Conservation (phyloP, 2,113 vertebrate species). For the Pollimyrus isidori region DNA sequence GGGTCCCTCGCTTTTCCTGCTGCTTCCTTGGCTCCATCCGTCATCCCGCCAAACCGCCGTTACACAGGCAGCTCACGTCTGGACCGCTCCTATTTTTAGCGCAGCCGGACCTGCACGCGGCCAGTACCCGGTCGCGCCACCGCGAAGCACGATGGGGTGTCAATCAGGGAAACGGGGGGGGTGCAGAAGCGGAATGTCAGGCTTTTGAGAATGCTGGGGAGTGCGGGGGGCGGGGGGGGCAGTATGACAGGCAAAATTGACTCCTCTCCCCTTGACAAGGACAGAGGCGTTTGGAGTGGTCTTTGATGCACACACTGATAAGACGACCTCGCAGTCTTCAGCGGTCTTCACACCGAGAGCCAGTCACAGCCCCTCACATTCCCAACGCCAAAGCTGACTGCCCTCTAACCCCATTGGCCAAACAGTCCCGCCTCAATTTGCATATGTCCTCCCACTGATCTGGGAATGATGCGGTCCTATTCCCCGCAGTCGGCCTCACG, state of each 20-base stretch:
- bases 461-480: not conserved
- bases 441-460: not conserved
- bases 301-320: not conserved
- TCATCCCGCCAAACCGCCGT: not conserved
- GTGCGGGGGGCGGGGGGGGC: not conserved
- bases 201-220: not conserved
- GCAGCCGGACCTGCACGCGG: conserved; percentile 8
- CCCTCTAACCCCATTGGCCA: not conserved
- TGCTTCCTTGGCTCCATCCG: not conserved
- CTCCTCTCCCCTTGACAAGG: not conserved
- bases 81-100: conserved; percentile 19
- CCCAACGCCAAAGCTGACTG: not conserved
- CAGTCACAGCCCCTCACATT: not conserved
- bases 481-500: not conserved
- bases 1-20: not conserved
- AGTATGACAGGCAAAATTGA: not conserved
- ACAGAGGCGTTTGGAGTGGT: not conserved
- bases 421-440: not conserved
- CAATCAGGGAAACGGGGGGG: not conserved
- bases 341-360: not conserved
- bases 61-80: conserved; percentile 20
- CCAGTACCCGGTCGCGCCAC: not conserved
- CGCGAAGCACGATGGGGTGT: not conserved
- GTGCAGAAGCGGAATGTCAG: not conserved
- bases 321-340: not conserved